Base-by-base conservation (phyloP, 64 coral and sea anemone species). In the Montipora cactus region DNA sequence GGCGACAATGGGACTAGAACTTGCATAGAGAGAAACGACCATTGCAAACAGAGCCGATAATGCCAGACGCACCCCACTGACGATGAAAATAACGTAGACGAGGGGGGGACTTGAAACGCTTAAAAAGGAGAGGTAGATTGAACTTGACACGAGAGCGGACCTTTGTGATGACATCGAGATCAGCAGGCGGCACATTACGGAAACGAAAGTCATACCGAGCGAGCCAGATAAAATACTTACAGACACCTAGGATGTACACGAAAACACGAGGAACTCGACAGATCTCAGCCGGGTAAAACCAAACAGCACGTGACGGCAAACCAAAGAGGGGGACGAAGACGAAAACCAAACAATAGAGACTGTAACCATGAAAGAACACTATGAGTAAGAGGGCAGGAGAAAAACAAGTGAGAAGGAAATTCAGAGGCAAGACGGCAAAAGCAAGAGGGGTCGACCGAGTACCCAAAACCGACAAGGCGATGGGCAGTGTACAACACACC, bases 141-240 rank as follows among this genome's bases (percentile, higher is more conserved):
- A 90, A 90, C 7, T 10, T 67, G 16, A 79, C 58, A 10, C 75
- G 55, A 12, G 72, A 4, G 1, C 45, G 5, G 1, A 57, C 44
- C 15, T 10, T 20, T 8, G 7, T 44, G 37, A 90, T 61, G 0
- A 90, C 44, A 2, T 16, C 47, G 9, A 45, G 44, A 1, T 47
- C 77, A 1, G 14, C 47, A 13, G 64, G 64, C 3, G 11, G 75
- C 1, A 49, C 59, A 49, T 51, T 47, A 1, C 77, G 76, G 19
- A 92, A 92, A 18, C 90, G 79, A 55, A 83, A 83, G 15, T 92
- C 79, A 22, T 92, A 83, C 2, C 89, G 59, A 8, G 64, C 8
- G 1, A 37, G 19, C 89, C 89, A 91, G 5, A 91, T 83, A 8
- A 67, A 82, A 47, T 25, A 82, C 50, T 83, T 92, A 9, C n/a